These are phyloP conservation scores for Steromphala cineraria DNA, from an alignment of 2,888 invertebrate species.

Conservation along the genomic window DNA sequence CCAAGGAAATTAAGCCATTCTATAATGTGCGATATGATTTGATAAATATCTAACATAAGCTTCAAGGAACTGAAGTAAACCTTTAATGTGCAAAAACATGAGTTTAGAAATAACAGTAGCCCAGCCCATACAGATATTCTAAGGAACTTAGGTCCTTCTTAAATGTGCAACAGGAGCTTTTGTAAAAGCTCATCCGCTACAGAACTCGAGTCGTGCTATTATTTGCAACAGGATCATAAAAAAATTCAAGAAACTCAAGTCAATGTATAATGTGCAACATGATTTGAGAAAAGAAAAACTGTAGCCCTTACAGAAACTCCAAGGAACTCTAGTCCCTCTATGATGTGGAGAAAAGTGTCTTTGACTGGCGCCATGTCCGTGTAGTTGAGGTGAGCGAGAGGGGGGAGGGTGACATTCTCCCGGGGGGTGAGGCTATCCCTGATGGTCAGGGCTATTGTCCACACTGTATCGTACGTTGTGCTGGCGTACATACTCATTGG, in stretches of 20 bases:
- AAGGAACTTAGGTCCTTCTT: no score
- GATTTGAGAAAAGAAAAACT: no score
- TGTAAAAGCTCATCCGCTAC: no score
- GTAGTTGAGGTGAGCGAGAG: slow-evolving; percentile 37
- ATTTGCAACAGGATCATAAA: slow-evolving; percentile 10
- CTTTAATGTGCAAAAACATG: no score
- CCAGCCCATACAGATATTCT: no score
- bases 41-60: no score
- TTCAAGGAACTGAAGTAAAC: no score
- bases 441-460: slow-evolving; percentile 89
- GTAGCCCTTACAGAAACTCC: slow-evolving; percentile 88
- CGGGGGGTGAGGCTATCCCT: slow-evolving; percentile 60
- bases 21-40: no score
- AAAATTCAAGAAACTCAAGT: not conserved
- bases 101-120: no score
- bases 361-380: slow-evolving; percentile 79
- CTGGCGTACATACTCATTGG: slow-evolving; percentile 80
- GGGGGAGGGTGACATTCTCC: slow-evolving; percentile 29
- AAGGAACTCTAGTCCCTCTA: slow-evolving; percentile 85
- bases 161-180: no score
- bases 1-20: no score
- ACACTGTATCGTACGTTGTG: slow-evolving; percentile 92
- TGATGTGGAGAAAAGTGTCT: slow-evolving; percentile 83
- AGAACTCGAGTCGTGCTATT: no score
- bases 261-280: not conserved